Percentiles rank a stretch among this genome's conserved stretches.
These are phyloP conservation scores for Austrofundulus limnaeus DNA, from an alignment of 2,113 vertebrate species.

Conservation along the genomic window DNA sequence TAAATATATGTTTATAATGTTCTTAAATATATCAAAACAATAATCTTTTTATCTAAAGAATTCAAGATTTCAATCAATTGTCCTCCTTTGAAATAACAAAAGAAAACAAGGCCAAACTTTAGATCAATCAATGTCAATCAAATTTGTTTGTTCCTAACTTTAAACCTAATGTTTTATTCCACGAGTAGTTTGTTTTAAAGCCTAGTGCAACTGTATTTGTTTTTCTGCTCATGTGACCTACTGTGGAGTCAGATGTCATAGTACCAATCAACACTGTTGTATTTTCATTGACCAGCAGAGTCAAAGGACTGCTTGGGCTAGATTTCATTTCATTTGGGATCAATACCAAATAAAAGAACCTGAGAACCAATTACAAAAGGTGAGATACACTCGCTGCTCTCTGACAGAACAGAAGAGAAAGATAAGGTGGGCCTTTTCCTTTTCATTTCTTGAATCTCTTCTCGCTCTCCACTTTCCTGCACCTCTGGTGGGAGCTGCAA, in stretches of 20 bases:
- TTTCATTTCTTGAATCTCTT: slow-evolving; percentile 23
- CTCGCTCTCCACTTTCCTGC: slow-evolving; percentile 35
- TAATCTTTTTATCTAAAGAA: background rate
- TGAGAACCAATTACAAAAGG: slow-evolving; percentile 38
- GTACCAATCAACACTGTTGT: slow-evolving; percentile 25
- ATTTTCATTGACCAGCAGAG: slow-evolving; percentile 19
- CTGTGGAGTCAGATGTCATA: slow-evolving; percentile 7
- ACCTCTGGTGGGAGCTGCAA: slow-evolving; percentile 10
- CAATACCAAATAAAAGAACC: slow-evolving; percentile 49
- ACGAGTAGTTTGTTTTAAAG: background rate
- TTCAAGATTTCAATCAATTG: background rate
- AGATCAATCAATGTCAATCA: background rate
- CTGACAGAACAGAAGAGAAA: slow-evolving; percentile 14
- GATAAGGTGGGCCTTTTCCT: slow-evolving; percentile 32
- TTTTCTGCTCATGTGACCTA: background rate
- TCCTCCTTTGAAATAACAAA: slow-evolving; percentile 3
- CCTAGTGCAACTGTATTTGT: background rate
- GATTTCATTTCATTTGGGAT: slow-evolving; percentile 39
- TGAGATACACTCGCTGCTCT: slow-evolving; percentile 31
- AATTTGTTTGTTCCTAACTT: background rate
- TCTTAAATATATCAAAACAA: too few species aligned
- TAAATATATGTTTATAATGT: too few species aligned
- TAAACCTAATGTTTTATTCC: background rate
- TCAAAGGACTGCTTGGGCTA: background rate
- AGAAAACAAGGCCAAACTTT: background rate